phyloP scores from a whole-genome alignment of 2,113 vertebrate species.

The Lethenteron camtschaticum region DNA sequence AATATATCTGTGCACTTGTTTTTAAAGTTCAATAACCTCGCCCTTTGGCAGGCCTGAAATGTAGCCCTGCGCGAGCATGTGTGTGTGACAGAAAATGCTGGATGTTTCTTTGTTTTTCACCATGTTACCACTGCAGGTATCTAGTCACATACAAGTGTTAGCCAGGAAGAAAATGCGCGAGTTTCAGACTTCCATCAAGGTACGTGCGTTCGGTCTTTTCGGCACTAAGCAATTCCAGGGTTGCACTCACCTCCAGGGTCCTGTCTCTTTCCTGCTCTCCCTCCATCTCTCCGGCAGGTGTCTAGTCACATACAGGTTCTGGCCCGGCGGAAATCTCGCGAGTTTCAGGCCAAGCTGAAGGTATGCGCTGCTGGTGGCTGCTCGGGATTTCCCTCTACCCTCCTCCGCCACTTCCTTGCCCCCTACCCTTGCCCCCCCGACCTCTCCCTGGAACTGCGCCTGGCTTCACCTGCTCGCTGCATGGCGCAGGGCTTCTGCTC shows the following conservation, averaged over 20 bases:
- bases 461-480: no score
- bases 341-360: conserved; percentile 99
- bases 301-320: conserved; percentile 99
- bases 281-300: conserved; percentile 53
- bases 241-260: conserved; percentile 2
- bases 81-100: conserved; percentile 41
- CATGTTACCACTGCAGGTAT: conserved; percentile 98
- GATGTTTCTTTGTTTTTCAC: conserved; percentile 98
- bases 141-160: conserved; percentile 98
- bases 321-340: conserved; percentile 99
- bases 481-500: no score
- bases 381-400: conserved; percentile 1
- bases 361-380: conserved; percentile 78
- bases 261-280: conserved; percentile 3
- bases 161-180: conserved; percentile 5
- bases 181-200: conserved; percentile 5
- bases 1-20: background rate
- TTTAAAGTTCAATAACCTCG: no score
- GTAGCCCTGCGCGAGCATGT: background rate
- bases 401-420: background rate
- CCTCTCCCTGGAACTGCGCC: conserved; percentile 1
- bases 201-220: background rate
- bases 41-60: background rate
- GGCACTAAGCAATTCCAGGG: background rate
- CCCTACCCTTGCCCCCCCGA: background rate